A percentile compares a stretch with the other conserved stretches of the same genome.
These are phyloP conservation scores for Megaustenia siamemsis DNA, from an alignment of 2,888 invertebrate species.

Conservation along the genomic window DNA sequence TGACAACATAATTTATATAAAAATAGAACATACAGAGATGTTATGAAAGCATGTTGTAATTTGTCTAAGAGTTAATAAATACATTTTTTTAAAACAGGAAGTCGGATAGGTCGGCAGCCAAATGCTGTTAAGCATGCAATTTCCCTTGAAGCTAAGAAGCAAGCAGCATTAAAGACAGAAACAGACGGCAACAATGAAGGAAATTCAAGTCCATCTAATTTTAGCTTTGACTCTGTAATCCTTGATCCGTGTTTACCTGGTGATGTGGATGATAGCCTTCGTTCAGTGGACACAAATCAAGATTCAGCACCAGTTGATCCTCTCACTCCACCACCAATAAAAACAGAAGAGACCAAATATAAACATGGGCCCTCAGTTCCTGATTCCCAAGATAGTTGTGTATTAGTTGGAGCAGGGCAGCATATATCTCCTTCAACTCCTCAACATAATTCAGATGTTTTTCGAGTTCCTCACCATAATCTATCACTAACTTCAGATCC, in stretches of 20 bases:
- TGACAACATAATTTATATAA: too few relatives aligned
- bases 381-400: neutral
- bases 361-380: neutral
- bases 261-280: constrained; percentile 41
- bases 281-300: constrained; percentile 14
- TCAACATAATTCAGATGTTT: constrained; percentile 22
- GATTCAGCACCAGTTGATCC: constrained; percentile 14
- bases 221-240: constrained; percentile 46
- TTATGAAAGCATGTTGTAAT: too few relatives aligned
- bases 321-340: neutral
- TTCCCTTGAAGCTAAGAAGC: constrained; percentile 67
- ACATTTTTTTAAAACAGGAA: constrained; percentile 63
- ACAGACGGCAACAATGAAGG: neutral
- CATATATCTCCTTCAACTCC: neutral
- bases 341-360: neutral
- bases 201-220: constrained; percentile 18
- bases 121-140: constrained; percentile 79
- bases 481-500: neutral
- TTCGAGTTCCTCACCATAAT: constrained; percentile 13
- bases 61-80: too few relatives aligned
- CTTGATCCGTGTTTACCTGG: constrained; percentile 35
- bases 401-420: neutral
- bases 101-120: constrained; percentile 79
- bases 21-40: too few relatives aligned
- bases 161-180: constrained; percentile 44